Evolutionary conservation across 2,888 invertebrate species (phyloP).

Genomic region (Anthrax anthrax): DNA sequence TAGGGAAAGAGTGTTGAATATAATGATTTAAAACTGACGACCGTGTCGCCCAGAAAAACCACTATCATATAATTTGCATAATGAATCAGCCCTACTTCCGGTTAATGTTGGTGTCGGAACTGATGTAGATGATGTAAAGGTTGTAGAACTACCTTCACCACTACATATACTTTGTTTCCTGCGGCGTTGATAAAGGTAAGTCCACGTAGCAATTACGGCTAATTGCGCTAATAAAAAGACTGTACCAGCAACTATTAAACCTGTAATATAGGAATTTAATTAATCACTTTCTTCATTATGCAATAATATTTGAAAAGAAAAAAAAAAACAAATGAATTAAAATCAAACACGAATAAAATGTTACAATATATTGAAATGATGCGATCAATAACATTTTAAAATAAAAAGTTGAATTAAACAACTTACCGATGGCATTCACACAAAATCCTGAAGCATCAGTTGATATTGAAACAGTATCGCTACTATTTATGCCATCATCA

Average conservation of each 20-base stretch:
- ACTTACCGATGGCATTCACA: conserved; percentile 35
- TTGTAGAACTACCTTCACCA: conserved; percentile 18
- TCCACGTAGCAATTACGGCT: conserved; percentile 75
- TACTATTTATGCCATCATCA: conserved; percentile 35
- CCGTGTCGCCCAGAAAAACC: conserved; percentile 54
- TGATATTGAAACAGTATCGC: conserved; percentile 58
- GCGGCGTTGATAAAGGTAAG: conserved; percentile 73
- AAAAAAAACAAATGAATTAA: too few relatives aligned
- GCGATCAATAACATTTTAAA: too few relatives aligned
- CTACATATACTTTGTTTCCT: conserved; percentile 34
- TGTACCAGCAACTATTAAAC: conserved; percentile 71
- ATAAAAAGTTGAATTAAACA: too few relatives aligned
- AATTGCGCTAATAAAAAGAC: conserved; percentile 78
- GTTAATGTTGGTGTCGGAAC: conserved; percentile 46
- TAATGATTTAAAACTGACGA: conserved; percentile 24
- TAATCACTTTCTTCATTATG: background rate
- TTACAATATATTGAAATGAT: too few relatives aligned
- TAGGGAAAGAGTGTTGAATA: background rate
- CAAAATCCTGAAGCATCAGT: conserved; percentile 39
- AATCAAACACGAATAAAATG: too few relatives aligned
- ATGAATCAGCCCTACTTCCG: conserved; percentile 58
- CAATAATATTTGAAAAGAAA: background rate
- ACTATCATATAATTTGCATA: conserved; percentile 79
- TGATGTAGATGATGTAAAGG: conserved; percentile 20
- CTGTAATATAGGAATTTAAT: conserved; percentile 23